Percentiles rank a stretch among this genome's conserved stretches.
phyloP scores from a whole-genome alignment of 2,888 invertebrate species.

The Adelognathus sp. region DNA sequence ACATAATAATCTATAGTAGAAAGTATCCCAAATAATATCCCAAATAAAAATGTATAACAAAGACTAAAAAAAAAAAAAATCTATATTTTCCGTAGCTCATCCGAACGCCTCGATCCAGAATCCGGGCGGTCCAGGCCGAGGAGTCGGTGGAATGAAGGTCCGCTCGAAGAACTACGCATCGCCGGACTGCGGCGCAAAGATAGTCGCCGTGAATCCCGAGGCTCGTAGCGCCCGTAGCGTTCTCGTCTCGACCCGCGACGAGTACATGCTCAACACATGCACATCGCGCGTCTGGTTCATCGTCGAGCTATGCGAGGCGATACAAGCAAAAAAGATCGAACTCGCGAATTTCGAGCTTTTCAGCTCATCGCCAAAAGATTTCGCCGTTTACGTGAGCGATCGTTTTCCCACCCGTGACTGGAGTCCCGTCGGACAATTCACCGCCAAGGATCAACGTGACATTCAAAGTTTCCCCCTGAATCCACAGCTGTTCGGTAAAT shows the following conservation, averaged over 20 bases:
- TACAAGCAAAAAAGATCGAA: conserved; percentile 97
- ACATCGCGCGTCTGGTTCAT: conserved; percentile 97
- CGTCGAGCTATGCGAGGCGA: conserved; percentile 98
- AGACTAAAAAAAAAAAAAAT: background rate
- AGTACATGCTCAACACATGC: conserved; percentile 99
- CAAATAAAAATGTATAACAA: too few species aligned
- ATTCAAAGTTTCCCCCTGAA: conserved; percentile 93
- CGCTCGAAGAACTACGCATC: conserved; percentile 97
- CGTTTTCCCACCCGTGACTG: conserved; percentile 96
- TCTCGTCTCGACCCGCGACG: conserved; percentile 94
- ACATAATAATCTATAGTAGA: too few species aligned
- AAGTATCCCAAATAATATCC: too few species aligned
- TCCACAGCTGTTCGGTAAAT: conserved; percentile 93
- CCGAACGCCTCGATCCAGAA: conserved; percentile 78
- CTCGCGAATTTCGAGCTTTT: conserved; percentile 99
- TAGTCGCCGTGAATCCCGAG: conserved; percentile 95
- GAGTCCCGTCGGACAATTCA: conserved; percentile 93
- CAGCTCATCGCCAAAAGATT: conserved; percentile 97
- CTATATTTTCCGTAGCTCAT: conserved; percentile 68
- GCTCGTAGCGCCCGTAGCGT: conserved; percentile 93
- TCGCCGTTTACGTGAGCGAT: conserved; percentile 93
- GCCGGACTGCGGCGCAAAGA: conserved; percentile 98
- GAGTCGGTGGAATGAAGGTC: conserved; percentile 85
- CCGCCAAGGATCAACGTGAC: conserved; percentile 92
- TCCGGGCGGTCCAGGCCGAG: conserved; percentile 80